Percentiles rank a stretch among this genome's conserved stretches.
Evolutionary conservation across 1,140 invertebrate species (phyloP).

Genomic region (Diachasma alloeum): DNA sequence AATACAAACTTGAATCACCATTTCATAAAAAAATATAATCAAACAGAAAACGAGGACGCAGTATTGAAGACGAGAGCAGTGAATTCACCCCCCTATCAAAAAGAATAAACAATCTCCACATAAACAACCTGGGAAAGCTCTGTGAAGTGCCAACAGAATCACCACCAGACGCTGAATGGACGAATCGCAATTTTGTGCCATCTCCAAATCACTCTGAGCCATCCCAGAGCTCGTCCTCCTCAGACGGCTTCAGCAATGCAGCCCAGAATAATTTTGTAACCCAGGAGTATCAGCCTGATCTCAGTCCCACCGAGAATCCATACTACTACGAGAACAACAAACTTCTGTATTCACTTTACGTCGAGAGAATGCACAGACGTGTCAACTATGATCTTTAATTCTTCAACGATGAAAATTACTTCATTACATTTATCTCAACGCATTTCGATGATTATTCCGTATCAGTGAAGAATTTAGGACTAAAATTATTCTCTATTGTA

Average conservation of each 20-base stretch:
- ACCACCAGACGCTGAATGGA: slow-evolving; percentile 48
- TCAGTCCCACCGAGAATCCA: slow-evolving; percentile 68
- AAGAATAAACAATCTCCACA: slow-evolving; percentile 81
- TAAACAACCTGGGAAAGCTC: slow-evolving; percentile 63
- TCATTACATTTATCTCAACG: not conserved
- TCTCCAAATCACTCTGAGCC: slow-evolving; percentile 59
- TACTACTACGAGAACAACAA: slow-evolving; percentile 73
- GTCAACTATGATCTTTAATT: slow-evolving; percentile 29
- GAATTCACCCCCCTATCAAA: slow-evolving; percentile 82
- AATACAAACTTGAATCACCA: not conserved
- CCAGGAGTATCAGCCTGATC: slow-evolving; percentile 66
- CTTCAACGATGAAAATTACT: not conserved
- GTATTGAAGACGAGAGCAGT: slow-evolving; percentile 72
- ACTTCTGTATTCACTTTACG: slow-evolving; percentile 69
- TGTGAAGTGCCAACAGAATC: not conserved
- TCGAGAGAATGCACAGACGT: slow-evolving; percentile 67
- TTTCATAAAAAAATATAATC: not conserved
- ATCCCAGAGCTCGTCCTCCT: slow-evolving; percentile 55
- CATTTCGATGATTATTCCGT: not conserved
- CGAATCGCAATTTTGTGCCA: slow-evolving; percentile 44
- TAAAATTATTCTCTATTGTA: not conserved
- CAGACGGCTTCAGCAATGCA: slow-evolving; percentile 52
- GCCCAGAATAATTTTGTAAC: slow-evolving; percentile 49
- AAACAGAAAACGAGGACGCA: slow-evolving; percentile 71
- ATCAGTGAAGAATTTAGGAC: not conserved